Evolutionary conservation across 2,888 invertebrate species (phyloP), one percentile per base, ranked within the genome.

Genomic region (Eupsilia transversa): DNA sequence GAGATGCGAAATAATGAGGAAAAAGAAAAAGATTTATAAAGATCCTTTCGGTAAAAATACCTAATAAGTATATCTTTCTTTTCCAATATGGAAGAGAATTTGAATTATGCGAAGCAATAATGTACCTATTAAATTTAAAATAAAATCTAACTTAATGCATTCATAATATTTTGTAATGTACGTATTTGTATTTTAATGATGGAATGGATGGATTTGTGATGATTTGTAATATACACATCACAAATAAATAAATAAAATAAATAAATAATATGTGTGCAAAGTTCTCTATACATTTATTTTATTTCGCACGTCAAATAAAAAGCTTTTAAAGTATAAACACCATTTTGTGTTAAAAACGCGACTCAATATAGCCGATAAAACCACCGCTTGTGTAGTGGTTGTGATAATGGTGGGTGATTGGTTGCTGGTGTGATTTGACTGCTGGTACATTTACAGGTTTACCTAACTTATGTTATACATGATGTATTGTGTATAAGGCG

Each of bases 241-340:
- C n/a, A n/a, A n/a, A n/a, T n/a, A n/a, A n/a, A n/a, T n/a, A n/a
- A n/a, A n/a, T n/a, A n/a, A n/a, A n/a, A n/a, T n/a, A n/a, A n/a
- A n/a, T n/a, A n/a, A n/a, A n/a, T n/a, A n/a, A n/a, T n/a, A n/a
- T n/a, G n/a, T n/a, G n/a, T n/a, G n/a, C n/a, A n/a, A n/a, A 38
- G 30, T 14, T 14, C 10, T 38, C 20, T 23, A 33, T 46, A 41
- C 6, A 38, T 49, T 57, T 61, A 56, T 64, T 71, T 52, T 54
- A 54, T 49, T 73, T 67, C 54, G 14, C 35, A 30, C 57, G 33
- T 70, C 66, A 63, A 66, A 64, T 72, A 23, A 66, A 83, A 73
- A 79, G 80, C 74, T 73, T 81, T 81, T 70, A 67, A 73, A 54
- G 59, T 57, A 54, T 72, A 56, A 65, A 61, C 30, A 17, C 33